Percentiles rank a stretch among this genome's conserved stretches.
phyloP scores from a whole-genome alignment of 2,888 invertebrate genomes.

The Augochlorella aurata region DNA sequence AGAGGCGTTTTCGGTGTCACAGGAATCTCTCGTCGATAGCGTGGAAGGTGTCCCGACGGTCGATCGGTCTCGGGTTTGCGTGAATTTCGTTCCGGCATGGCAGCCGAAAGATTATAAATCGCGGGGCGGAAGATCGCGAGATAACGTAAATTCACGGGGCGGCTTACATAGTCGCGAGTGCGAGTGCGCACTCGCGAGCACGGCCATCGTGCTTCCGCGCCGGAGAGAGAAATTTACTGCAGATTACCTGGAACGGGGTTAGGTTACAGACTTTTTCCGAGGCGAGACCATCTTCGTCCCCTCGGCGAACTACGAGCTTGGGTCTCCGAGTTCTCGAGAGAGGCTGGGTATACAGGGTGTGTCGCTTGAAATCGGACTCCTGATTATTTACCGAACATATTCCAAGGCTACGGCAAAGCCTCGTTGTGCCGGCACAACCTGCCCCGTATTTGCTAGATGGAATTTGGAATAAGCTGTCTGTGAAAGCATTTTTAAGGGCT shows the following conservation, averaged over 20 bases:
- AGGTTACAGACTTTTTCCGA: conserved; percentile 27
- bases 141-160: conserved; percentile 48
- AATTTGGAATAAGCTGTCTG: background rate
- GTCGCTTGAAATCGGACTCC: conserved; percentile 5
- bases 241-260: conserved; percentile 52
- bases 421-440: background rate
- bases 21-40: background rate
- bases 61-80: conserved; percentile 7
- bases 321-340: background rate
- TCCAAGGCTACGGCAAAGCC: background rate
- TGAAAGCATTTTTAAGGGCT: background rate
- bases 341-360: background rate
- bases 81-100: conserved; percentile 7
- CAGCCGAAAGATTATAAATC: conserved; percentile 51
- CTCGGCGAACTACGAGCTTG: conserved; percentile 7
- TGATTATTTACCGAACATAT: conserved; percentile 8
- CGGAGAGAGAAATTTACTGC: conserved; percentile 57
- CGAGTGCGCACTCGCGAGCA: background rate
- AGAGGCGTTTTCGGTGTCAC: background rate
- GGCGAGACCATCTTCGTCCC: conserved; percentile 30
- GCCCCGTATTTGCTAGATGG: background rate
- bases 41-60: background rate
- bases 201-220: conserved; percentile 12
- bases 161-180: conserved; percentile 25
- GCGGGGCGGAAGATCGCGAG: conserved; percentile 31